Conservation (phyloP, 53 echinoderm and acorn worm genomes). For the Holothuria leucospilota region DNA sequence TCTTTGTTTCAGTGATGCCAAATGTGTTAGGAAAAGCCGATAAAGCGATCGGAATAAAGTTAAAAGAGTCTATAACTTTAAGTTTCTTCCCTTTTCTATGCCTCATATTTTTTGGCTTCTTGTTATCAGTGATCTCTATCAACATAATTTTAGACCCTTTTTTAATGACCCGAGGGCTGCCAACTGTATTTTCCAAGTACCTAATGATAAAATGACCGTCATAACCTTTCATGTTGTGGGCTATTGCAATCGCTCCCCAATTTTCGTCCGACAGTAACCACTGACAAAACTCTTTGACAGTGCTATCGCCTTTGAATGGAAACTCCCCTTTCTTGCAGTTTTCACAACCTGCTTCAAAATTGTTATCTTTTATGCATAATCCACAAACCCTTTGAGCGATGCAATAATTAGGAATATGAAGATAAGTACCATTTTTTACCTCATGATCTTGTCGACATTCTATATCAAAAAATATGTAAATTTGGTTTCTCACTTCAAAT, state of each 20-base stretch:
- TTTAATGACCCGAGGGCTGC: conserved; percentile 11
- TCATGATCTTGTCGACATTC: conserved; percentile 36
- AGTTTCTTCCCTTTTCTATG: background rate
- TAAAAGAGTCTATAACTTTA: conserved; percentile 44
- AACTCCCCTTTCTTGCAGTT: too few species aligned
- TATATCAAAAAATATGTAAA: conserved; percentile 57
- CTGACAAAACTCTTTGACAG: conserved; percentile 42
- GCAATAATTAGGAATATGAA: conserved; percentile 50
- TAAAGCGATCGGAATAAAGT: conserved; percentile 32
- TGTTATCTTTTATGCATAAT: conserved; percentile 7
- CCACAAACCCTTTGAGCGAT: conserved; percentile 42
- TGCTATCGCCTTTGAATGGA: conserved; percentile 25
- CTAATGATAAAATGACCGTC: conserved; percentile 46
- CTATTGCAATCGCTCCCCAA: conserved; percentile 2
- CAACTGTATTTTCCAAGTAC: background rate
- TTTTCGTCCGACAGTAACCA: conserved; percentile 22
- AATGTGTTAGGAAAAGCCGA: conserved; percentile 23
- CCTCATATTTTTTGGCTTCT: too few species aligned
- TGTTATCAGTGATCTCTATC: background rate
- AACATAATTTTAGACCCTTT: conserved; percentile 52
- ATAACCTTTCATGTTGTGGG: conserved; percentile 61
- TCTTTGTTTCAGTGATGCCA: background rate
- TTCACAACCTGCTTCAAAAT: background rate
- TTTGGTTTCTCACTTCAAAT: background rate
- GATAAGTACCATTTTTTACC: background rate